Conservation (phyloP, 1,140 invertebrate genomes). For the Brachionus manjavacas region DNA sequence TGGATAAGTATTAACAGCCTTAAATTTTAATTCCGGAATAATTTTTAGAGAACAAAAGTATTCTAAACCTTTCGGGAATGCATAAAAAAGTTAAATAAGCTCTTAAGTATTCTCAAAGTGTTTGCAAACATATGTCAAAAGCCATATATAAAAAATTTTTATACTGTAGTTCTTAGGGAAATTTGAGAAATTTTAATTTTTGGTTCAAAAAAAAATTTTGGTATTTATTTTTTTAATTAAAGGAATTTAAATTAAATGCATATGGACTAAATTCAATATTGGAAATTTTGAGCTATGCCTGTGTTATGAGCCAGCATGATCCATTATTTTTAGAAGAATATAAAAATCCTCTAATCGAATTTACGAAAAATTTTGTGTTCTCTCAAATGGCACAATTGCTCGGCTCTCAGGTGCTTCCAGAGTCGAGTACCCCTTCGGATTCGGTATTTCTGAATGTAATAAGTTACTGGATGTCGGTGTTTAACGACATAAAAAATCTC, state of each 20-base stretch:
- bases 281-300: conserved; percentile 18
- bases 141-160: too few relatives aligned
- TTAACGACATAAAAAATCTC: conserved; percentile 9
- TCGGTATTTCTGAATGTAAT: neutral
- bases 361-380: neutral
- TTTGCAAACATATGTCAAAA: too few relatives aligned
- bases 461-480: conserved; percentile 3
- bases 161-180: too few relatives aligned
- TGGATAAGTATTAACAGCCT: too few relatives aligned
- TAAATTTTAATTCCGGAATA: too few relatives aligned
- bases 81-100: too few relatives aligned
- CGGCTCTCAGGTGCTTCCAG: neutral
- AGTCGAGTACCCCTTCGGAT: neutral
- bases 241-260: conserved; percentile 20
- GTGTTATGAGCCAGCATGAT: conserved; percentile 18
- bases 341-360: conserved; percentile 39
- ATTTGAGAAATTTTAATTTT: too few relatives aligned
- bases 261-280: conserved; percentile 24
- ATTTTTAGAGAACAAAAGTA: too few relatives aligned
- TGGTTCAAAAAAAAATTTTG: too few relatives aligned
- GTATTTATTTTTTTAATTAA: neutral
- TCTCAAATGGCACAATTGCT: neutral
- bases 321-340: conserved; percentile 19
- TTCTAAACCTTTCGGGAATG: too few relatives aligned
- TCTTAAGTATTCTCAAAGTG: too few relatives aligned